A percentile compares a stretch with the other conserved stretches of the same genome.
Conservation (phyloP, 2,888 invertebrate species). For the Spodoptera exigua region DNA sequence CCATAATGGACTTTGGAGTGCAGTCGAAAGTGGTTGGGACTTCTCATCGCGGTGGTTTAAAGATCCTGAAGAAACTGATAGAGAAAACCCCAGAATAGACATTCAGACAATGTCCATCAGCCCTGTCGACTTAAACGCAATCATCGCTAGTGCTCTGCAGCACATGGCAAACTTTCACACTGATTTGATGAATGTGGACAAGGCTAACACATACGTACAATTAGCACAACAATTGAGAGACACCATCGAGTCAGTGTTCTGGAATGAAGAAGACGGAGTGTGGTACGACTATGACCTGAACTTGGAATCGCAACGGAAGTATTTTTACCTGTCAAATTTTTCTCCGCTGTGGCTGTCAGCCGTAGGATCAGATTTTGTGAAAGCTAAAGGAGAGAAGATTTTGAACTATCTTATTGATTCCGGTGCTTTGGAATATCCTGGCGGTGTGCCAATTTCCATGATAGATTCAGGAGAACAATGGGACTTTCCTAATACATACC, state of each 20-base stretch:
- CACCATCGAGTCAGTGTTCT: slow-evolving; percentile 92
- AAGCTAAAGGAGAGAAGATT: slow-evolving; percentile 83
- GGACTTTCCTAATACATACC: slow-evolving; percentile 96
- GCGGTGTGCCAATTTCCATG: slow-evolving; percentile 92
- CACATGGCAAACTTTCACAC: slow-evolving; percentile 90
- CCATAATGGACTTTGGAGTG: slow-evolving; percentile 93
- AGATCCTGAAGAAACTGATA: slow-evolving; percentile 83
- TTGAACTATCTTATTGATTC: slow-evolving; percentile 87
- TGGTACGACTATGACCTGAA: slow-evolving; percentile 94
- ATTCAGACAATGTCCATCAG: slow-evolving; percentile 92
- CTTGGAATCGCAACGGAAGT: slow-evolving; percentile 87
- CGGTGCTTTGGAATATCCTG: slow-evolving; percentile 86
- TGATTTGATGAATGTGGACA: slow-evolving; percentile 82
- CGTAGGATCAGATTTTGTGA: slow-evolving; percentile 76
- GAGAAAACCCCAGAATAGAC: slow-evolving; percentile 88
- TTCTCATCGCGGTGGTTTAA: slow-evolving; percentile 95
- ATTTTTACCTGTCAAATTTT: slow-evolving; percentile 93
- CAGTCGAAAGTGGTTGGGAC: slow-evolving; percentile 97
- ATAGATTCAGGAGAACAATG: slow-evolving; percentile 92
- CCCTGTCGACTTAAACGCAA: slow-evolving; percentile 95
- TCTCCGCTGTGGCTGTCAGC: slow-evolving; percentile 93
- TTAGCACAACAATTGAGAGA: slow-evolving; percentile 88
- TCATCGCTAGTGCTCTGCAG: slow-evolving; percentile 92
- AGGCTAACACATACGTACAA: slow-evolving; percentile 85
- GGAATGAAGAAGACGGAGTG: slow-evolving; percentile 92